phyloP scores from a whole-genome alignment of 2,113 vertebrate species.

The Ailurus styani region DNA sequence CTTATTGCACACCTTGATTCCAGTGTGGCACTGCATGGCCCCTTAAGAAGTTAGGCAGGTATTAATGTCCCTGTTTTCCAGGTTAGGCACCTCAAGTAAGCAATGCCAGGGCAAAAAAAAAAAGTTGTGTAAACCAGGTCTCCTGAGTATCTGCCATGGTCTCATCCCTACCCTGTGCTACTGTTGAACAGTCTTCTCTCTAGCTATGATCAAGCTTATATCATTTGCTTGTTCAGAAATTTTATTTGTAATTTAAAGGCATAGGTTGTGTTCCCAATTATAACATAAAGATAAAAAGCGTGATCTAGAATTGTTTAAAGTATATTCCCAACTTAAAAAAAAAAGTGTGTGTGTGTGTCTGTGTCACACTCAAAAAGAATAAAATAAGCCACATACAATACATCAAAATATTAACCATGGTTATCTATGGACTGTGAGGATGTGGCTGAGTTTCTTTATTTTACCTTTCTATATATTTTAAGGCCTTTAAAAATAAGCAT shows the following conservation, averaged over 20 bases:
- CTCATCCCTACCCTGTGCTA: not conserved
- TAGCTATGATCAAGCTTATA: not conserved
- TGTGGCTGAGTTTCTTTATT: not conserved
- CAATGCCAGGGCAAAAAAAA: not conserved
- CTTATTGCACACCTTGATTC: not conserved
- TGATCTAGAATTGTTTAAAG: not conserved
- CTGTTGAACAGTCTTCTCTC: not conserved
- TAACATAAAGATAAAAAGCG: not conserved
- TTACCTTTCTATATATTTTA: not conserved
- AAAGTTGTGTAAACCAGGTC: not conserved
- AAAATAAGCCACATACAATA: not conserved
- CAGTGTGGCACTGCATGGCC: not conserved
- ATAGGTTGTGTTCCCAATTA: not conserved
- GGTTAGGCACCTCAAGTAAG: no score
- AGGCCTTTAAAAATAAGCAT: slow-evolving; percentile 1
- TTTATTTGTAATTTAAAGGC: slow-evolving; percentile 7
- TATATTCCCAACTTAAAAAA: not conserved
- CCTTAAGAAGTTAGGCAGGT: not conserved
- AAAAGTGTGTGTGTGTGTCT: no score
- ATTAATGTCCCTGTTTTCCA: not conserved
- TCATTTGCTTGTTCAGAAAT: not conserved
- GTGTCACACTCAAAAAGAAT: not conserved
- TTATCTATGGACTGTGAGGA: not conserved
- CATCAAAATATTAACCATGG: not conserved
- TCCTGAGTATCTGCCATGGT: not conserved